A percentile compares a stretch with the other conserved stretches of the same genome.
Conservation (phyloP, 2,888 invertebrate species). For the Ditylenchus weischeri region DNA sequence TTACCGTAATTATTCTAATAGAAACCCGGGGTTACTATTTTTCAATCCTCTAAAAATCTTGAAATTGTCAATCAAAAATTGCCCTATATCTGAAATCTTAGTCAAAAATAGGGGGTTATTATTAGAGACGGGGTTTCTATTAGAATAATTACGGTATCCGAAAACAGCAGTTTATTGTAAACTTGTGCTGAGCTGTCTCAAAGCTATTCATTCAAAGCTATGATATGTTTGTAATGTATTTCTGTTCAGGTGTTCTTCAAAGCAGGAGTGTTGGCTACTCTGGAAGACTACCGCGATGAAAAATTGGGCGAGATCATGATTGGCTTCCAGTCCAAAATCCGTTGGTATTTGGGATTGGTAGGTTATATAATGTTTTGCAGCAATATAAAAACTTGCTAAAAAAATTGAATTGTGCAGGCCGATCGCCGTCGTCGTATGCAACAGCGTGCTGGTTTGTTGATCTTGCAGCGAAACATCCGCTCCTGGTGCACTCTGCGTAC, state of each 20-base stretch:
- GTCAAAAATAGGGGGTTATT: no score
- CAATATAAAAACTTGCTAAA: not conserved
- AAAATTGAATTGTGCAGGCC: slow-evolving; percentile 24
- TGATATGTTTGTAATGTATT: not conserved
- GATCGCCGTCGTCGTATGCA: slow-evolving; percentile 36
- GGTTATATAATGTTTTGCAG: not conserved
- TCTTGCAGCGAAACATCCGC: slow-evolving; percentile 54
- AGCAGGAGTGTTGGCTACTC: slow-evolving; percentile 99
- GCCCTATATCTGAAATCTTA: no score
- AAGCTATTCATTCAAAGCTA: no score
- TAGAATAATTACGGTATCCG: no score
- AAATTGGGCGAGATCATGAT: slow-evolving; percentile 90
- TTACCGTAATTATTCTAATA: no score
- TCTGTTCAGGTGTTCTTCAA: slow-evolving; percentile 61
- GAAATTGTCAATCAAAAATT: no score
- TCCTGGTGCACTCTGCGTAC: slow-evolving; percentile 51
- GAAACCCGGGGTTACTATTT: no score
- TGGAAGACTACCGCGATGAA: slow-evolving; percentile 99
- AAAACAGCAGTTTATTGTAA: no score
- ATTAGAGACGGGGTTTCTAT: no score
- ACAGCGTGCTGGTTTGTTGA: slow-evolving; percentile 42
- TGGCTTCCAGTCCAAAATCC: slow-evolving; percentile 68
- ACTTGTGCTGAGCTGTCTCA: no score
- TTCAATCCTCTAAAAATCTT: no score
- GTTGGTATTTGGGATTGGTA: slow-evolving; percentile 47